Evolutionary conservation across 2,113 vertebrate species (phyloP).

Genomic region (Notothenia rossii): DNA sequence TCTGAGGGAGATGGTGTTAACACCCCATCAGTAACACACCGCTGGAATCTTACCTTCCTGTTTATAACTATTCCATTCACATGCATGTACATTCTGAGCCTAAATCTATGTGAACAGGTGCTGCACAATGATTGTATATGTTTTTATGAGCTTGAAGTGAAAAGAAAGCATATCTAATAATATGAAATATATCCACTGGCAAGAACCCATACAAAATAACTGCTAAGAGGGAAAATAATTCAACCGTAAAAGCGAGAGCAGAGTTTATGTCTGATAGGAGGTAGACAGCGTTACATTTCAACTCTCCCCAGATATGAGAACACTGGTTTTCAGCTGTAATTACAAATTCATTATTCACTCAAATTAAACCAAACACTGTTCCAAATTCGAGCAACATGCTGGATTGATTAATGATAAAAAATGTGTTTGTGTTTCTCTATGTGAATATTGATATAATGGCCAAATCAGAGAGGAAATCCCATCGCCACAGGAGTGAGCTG

Average conservation of each 20-base stretch:
- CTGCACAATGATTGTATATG: conserved; percentile 30
- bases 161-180: conserved; percentile 29
- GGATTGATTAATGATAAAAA: conserved; percentile 4
- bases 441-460: background rate
- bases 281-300: conserved; percentile 25
- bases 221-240: conserved; percentile 26
- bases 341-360: conserved; percentile 41
- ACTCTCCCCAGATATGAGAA: conserved; percentile 19
- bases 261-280: background rate
- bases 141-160: conserved; percentile 42
- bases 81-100: conserved; percentile 30
- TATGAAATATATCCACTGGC: conserved; percentile 34
- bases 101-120: conserved; percentile 44
- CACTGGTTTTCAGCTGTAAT: conserved; percentile 18
- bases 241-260: conserved; percentile 3
- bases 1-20: conserved; percentile 23
- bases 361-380: conserved; percentile 31
- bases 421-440: background rate
- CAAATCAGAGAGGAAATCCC: conserved; percentile 48
- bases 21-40: conserved; percentile 6
- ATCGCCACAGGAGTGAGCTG: conserved; percentile 57
- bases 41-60: background rate
- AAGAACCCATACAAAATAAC: conserved; percentile 22
- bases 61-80: conserved; percentile 34
- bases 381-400: conserved; percentile 30